Evolutionary conservation across 2,113 vertebrate species (phyloP).

Genomic region (Genyomyrus donnyi): DNA sequence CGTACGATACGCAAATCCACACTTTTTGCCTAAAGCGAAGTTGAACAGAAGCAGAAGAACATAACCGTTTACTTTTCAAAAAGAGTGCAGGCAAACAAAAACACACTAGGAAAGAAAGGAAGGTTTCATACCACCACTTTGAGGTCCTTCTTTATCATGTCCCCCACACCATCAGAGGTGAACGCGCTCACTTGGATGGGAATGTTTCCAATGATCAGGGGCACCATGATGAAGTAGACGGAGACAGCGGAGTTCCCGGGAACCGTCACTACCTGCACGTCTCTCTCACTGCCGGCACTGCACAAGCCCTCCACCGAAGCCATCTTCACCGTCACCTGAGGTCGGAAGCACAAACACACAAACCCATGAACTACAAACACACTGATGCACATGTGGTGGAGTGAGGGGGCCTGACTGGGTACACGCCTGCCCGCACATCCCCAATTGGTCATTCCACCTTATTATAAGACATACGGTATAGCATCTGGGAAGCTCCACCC

Average conservation of each 20-base stretch:
- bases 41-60: too few species aligned
- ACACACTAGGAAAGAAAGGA: neutral
- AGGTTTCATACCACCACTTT: conserved; percentile 35
- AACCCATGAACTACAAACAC: neutral
- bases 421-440: neutral
- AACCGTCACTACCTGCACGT: conserved; percentile 24
- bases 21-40: too few species aligned
- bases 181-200: conserved; percentile 49
- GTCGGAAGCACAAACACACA: neutral
- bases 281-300: conserved; percentile 20
- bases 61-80: too few species aligned
- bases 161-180: neutral
- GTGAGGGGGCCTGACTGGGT: too few species aligned
- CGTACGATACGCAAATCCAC: neutral
- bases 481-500: neutral
- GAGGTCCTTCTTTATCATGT: conserved; percentile 35
- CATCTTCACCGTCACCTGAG: conserved; percentile 38
- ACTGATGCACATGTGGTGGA: neutral
- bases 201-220: conserved; percentile 46
- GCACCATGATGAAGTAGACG: conserved; percentile 54
- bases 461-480: neutral
- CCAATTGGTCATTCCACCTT: neutral
- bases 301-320: conserved; percentile 32
- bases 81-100: too few species aligned
- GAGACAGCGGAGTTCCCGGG: conserved; percentile 50